Evolutionary conservation across 2,113 vertebrate genomes (phyloP).

Genomic region (Nothoprocta perdicaria): DNA sequence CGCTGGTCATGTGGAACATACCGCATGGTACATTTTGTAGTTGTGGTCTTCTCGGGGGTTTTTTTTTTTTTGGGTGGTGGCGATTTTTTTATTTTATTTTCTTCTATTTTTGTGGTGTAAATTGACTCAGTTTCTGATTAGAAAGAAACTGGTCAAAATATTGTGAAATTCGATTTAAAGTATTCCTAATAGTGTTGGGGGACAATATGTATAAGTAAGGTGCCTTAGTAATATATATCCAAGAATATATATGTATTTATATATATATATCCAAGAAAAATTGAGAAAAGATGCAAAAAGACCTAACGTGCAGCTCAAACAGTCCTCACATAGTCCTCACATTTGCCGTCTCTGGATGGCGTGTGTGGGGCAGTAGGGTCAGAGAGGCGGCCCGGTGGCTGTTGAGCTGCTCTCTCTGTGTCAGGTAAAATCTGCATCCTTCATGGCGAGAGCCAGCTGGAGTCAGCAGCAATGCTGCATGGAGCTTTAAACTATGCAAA

Average conservation of each 20-base stretch:
- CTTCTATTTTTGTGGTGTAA: neutral
- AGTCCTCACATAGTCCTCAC: too few species aligned
- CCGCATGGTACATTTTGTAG: neutral
- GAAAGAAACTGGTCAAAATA: neutral
- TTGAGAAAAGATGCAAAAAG: neutral
- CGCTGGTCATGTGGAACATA: neutral
- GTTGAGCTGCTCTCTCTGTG: neutral
- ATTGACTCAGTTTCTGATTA: neutral
- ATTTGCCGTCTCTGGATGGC: neutral
- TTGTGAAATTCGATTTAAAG: neutral
- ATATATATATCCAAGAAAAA: neutral
- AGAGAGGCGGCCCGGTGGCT: neutral
- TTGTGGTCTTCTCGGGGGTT: neutral
- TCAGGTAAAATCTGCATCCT: neutral
- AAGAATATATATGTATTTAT: neutral
- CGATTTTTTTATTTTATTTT: neutral
- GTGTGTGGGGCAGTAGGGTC: too few species aligned
- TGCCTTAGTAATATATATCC: neutral
- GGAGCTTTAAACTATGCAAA: neutral
- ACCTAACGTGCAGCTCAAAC: neutral
- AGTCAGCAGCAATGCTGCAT: neutral
- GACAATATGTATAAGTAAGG: neutral
- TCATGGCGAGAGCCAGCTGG: neutral
- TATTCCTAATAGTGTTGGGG: neutral
- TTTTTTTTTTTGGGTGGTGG: too few species aligned